Conservation (phyloP, 2,113 vertebrate species). For the Heptranchias perlo region DNA sequence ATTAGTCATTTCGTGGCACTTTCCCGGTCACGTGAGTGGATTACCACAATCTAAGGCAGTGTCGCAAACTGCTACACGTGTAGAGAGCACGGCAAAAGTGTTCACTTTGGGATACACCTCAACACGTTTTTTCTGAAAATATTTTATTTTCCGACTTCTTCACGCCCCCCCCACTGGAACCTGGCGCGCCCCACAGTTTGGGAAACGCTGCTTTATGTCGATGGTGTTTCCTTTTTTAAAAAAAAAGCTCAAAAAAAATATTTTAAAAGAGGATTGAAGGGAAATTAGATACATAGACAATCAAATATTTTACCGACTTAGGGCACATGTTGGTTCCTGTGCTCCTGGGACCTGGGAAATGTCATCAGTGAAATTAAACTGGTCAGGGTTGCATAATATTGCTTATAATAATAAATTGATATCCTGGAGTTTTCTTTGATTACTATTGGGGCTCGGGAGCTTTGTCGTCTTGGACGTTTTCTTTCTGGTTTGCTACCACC, state of each 20-base stretch:
- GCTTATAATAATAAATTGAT: constrained; percentile 13
- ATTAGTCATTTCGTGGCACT: too few relatives aligned
- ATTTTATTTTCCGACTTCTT: too few relatives aligned
- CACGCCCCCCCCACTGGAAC: too few relatives aligned
- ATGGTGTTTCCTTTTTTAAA: not conserved
- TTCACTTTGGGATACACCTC: too few relatives aligned
- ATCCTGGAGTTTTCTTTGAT: not conserved
- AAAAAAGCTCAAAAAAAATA: not conserved
- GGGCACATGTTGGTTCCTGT: not conserved
- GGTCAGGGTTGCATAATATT: constrained; percentile 12
- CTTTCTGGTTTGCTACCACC: not conserved
- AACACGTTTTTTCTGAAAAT: too few relatives aligned
- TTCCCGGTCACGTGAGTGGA: too few relatives aligned
- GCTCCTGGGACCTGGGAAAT: constrained; percentile 25
- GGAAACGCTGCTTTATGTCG: too few relatives aligned
- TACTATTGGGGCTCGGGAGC: not conserved
- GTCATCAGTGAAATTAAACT: constrained; percentile 27
- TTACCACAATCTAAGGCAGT: too few relatives aligned
- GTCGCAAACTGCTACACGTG: too few relatives aligned
- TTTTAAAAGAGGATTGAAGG: constrained; percentile 9
- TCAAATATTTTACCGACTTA: not conserved
- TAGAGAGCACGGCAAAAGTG: too few relatives aligned
- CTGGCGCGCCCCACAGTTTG: too few relatives aligned
- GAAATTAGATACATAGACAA: not conserved
- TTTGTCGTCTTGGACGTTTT: not conserved